Evolutionary conservation across 2,797 vertebrate genomes (phyloP).

Genomic region (Fratercula arctica): DNA sequence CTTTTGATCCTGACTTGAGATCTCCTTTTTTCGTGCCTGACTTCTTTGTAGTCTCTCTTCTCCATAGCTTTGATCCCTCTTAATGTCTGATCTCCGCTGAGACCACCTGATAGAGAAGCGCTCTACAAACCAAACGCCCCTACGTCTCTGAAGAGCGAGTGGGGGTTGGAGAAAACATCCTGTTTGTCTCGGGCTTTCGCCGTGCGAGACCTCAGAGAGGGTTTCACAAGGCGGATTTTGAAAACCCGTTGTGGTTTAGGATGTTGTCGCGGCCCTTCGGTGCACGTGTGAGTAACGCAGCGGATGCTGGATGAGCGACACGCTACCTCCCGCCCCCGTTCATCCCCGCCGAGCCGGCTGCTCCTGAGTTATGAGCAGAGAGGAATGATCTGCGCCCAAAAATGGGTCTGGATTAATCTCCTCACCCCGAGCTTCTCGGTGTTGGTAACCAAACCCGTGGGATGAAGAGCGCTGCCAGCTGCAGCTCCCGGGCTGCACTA

Average conservation of each 20-base stretch:
- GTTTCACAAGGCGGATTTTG: constrained; percentile 26
- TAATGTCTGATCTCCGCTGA: not conserved
- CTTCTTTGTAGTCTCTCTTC: not conserved
- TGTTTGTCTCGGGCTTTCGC: not conserved
- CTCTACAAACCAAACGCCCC: accelerated
- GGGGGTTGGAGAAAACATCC: not conserved
- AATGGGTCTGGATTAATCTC: not conserved
- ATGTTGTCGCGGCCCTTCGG: not conserved
- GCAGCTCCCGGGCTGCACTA: not conserved
- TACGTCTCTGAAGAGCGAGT: accelerated
- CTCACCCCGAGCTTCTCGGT: not conserved
- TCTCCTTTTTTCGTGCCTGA: not conserved
- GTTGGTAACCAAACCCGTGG: not conserved
- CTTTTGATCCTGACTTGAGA: not conserved
- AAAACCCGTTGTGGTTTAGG: constrained; percentile 18
- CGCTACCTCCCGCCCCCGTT: accelerated
- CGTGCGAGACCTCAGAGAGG: not conserved
- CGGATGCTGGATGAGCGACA: accelerated
- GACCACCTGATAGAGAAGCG: not conserved
- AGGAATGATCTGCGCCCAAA: not conserved
- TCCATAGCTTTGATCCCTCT: not conserved
- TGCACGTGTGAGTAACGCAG: not conserved
- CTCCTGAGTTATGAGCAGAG: not conserved
- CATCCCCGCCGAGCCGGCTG: not conserved
- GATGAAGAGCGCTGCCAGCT: not conserved